Percentiles rank a stretch among this genome's conserved stretches.
Conservation (phyloP, 2,888 invertebrate species). For the Dynastes tityus region DNA sequence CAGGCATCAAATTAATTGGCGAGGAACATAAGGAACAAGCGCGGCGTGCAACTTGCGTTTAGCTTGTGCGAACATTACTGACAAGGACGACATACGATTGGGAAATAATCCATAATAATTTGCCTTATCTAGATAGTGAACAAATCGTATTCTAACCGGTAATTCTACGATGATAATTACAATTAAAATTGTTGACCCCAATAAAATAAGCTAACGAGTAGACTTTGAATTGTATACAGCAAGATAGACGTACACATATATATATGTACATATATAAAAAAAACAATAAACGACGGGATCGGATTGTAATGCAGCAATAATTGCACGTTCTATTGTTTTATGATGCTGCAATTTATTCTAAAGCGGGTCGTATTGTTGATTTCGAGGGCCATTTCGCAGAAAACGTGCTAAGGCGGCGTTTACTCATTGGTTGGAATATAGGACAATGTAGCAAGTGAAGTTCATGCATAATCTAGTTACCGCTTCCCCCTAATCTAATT, state of each 20-base stretch:
- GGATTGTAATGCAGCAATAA: neutral
- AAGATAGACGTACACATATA: neutral
- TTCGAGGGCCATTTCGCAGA: neutral
- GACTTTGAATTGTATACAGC: neutral
- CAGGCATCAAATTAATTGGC: neutral
- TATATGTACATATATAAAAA: neutral
- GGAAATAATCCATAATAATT: slow-evolving; percentile 16
- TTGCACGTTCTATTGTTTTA: slow-evolving; percentile 1
- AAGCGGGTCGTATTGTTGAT: neutral
- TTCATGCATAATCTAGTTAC: no score
- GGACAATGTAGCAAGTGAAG: no score
- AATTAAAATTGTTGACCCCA: slow-evolving; percentile 18
- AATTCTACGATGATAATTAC: slow-evolving; percentile 9
- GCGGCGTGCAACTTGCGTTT: no score
- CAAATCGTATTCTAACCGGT: neutral
- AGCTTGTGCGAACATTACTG: slow-evolving; percentile 1
- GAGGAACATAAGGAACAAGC: neutral
- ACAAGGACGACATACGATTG: slow-evolving; percentile 16
- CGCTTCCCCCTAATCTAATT: no score
- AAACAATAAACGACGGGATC: neutral
- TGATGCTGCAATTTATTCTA: slow-evolving; percentile 7
- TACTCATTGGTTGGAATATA: no score
- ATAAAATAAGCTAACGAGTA: neutral
- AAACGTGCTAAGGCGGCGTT: no score
- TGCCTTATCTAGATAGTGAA: slow-evolving; percentile 3